Conservation (phyloP, 2,113 vertebrate species). For the Callocephalon fimbriatum region DNA sequence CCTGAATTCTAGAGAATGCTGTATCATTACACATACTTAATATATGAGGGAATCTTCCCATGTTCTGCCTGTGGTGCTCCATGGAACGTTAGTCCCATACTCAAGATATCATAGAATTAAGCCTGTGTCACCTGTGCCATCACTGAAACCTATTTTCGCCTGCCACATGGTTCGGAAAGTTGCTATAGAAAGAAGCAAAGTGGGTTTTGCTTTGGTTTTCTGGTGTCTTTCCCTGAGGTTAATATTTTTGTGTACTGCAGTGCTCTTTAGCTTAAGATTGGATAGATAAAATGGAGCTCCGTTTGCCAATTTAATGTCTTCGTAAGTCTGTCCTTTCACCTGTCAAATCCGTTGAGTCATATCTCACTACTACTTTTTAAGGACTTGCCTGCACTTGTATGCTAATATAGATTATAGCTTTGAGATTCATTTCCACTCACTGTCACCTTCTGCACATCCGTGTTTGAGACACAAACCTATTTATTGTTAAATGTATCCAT, state of each 20-base stretch:
- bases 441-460: neutral
- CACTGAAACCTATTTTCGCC: neutral
- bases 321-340: slow-evolving; percentile 2
- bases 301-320: neutral
- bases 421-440: neutral
- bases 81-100: neutral
- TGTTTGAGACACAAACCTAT: neutral
- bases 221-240: neutral
- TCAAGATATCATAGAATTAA: neutral
- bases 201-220: neutral
- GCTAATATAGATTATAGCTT: neutral
- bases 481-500: neutral
- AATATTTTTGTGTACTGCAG: neutral
- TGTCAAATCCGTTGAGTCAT: neutral
- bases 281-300: neutral
- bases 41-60: neutral
- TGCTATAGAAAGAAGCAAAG: neutral
- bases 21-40: neutral
- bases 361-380: neutral
- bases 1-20: neutral
- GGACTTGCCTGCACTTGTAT: neutral
- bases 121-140: neutral
- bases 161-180: neutral
- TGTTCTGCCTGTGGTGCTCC: neutral
- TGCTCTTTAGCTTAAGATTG: neutral